A percentile compares a stretch with the other conserved stretches of the same genome.
Evolutionary conservation across 2,888 invertebrate genomes (phyloP).

Genomic region (Drosophila nigritarsus): DNA sequence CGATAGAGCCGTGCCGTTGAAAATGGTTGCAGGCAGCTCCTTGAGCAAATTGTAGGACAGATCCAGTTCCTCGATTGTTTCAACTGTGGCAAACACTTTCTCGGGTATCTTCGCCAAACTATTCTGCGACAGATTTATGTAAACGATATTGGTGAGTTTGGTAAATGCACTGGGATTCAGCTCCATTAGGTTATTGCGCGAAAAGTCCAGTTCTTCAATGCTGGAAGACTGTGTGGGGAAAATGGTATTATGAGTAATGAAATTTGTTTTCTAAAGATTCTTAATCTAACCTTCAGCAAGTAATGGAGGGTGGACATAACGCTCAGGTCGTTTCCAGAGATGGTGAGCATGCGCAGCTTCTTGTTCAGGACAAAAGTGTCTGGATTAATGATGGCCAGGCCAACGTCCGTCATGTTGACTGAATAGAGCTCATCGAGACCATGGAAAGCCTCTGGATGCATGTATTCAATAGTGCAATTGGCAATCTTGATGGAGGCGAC

Average conservation of each 20-base stretch:
- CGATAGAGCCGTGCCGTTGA: slow-evolving; percentile 89
- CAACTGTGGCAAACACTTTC: slow-evolving; percentile 87
- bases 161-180: slow-evolving; percentile 88
- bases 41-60: slow-evolving; percentile 89
- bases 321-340: slow-evolving; percentile 88
- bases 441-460: slow-evolving; percentile 90
- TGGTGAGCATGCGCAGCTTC: slow-evolving; percentile 88
- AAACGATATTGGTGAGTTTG: slow-evolving; percentile 88
- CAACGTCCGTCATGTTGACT: slow-evolving; percentile 89
- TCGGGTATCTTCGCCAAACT: slow-evolving; percentile 86
- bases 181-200: slow-evolving; percentile 89
- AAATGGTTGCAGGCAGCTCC: slow-evolving; percentile 88
- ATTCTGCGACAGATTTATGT: slow-evolving; percentile 90
- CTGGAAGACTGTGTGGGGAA: slow-evolving; percentile 85
- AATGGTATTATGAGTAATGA: neutral
- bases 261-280: neutral
- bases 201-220: slow-evolving; percentile 90
- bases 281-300: slow-evolving; percentile 74
- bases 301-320: slow-evolving; percentile 83
- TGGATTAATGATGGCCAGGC: slow-evolving; percentile 88
- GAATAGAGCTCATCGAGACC: slow-evolving; percentile 89
- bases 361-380: slow-evolving; percentile 90
- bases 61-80: slow-evolving; percentile 90
- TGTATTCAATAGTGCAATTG: slow-evolving; percentile 89
- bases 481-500: slow-evolving; percentile 89